Evolutionary conservation across 2,797 vertebrate genomes (phyloP).

Genomic region (Phoxinus dragarum): DNA sequence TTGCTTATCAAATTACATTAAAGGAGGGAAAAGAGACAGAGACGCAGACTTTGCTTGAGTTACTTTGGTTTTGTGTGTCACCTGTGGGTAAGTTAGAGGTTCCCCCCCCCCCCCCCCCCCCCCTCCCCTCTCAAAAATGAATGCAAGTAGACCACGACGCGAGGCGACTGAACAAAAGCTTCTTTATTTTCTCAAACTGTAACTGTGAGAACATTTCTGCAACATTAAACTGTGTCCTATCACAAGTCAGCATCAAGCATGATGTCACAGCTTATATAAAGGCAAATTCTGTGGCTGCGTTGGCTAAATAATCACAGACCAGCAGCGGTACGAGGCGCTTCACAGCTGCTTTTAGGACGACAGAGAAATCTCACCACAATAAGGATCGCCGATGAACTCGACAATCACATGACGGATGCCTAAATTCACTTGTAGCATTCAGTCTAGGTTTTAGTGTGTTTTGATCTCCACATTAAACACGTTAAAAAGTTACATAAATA

Average conservation of each 20-base stretch:
- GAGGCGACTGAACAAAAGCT: slow-evolving; percentile 25
- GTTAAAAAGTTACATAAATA: not conserved
- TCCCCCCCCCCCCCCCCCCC: not conserved
- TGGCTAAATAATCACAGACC: slow-evolving; percentile 24
- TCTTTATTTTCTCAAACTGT: slow-evolving; percentile 43
- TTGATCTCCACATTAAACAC: not conserved
- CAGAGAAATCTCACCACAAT: slow-evolving; percentile 16
- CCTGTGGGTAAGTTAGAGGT: slow-evolving; percentile 44
- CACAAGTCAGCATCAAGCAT: slow-evolving; percentile 45
- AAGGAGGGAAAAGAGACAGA: slow-evolving; percentile 60
- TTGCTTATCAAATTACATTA: slow-evolving; percentile 69
- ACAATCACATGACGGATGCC: not conserved
- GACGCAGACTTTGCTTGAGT: slow-evolving; percentile 19
- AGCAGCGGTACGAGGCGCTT: not conserved
- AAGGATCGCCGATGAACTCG: not conserved
- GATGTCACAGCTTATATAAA: slow-evolving; percentile 44
- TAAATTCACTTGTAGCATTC: slow-evolving; percentile 14
- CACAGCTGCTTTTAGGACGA: not conserved
- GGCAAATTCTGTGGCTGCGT: slow-evolving; percentile 11
- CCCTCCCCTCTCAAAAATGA: slow-evolving; percentile 5
- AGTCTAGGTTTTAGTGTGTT: not conserved
- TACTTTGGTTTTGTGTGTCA: slow-evolving; percentile 42
- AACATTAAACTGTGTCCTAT: slow-evolving; percentile 46
- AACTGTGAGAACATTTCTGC: slow-evolving; percentile 37
- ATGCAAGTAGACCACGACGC: slow-evolving; percentile 2